Base-by-base conservation (phyloP, 2,888 invertebrate species). In the Acanthoscelides obtectus region DNA sequence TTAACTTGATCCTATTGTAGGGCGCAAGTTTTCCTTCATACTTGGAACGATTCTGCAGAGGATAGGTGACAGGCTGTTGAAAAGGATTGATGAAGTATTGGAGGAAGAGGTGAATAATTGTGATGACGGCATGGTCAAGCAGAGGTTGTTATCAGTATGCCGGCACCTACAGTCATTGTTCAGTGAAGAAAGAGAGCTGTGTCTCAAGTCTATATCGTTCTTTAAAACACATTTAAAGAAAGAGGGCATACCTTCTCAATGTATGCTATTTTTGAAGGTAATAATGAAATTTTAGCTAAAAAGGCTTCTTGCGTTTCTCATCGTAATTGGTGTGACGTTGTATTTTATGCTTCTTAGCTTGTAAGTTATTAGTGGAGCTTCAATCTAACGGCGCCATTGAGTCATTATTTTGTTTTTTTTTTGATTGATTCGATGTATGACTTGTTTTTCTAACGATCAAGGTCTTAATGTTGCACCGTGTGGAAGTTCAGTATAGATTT, bases 81-180 rank as follows among this genome's bases (percentile, higher is more conserved):
- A 82, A 8, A 83, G 87, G 27, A 85, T 87, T 4, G 83, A 85
- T 20, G 87, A 88, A 20, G 71, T 73, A 4, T 68, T 77, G 8
- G 65, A 68, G 12, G 66, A 20, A 21, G 66, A 66, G 20, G 66
- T 66, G 20, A 21, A 20, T 8, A 66, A 12, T 1, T 68, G 68
- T 68, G 68, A 68, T 21, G 22, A 68, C 17, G 68, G 68, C 20
- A 27, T 27, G 25, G n/a, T 68, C 45, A 45, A 45, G 17, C 45
- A 45, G 45, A 6, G 45, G 17, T 83, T 90, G 74, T 88, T 90
- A 81, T 85, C 86, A 45, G 88, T 93, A 71, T 94, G 95, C 76
- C 91, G 96, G 64, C 91, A 92, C 80, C 90, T 94, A 80, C 96
- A 96, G 86, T 88, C 89, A 71, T 86, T 94, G 77, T 94, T 95